These are phyloP conservation scores for Tinea trinotella DNA, from an alignment of 2,888 invertebrate genomes.

Conservation along the genomic window DNA sequence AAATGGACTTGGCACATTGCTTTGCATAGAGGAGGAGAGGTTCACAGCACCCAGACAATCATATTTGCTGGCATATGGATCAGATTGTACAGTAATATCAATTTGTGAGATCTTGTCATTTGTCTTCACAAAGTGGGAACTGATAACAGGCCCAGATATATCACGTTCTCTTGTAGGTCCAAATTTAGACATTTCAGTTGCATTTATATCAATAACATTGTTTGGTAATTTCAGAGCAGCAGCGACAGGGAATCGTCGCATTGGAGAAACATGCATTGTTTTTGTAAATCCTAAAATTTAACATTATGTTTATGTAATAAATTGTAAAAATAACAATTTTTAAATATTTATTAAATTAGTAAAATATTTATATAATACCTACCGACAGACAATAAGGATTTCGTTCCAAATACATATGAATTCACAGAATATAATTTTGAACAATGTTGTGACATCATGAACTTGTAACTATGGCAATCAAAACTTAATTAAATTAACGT, in stretches of 20 bases:
- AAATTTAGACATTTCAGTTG: slow-evolving; percentile 75
- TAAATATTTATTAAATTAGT: too few species aligned
- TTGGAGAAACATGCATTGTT: slow-evolving; percentile 56
- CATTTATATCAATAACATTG: slow-evolving; percentile 76
- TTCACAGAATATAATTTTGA: slow-evolving; percentile 8
- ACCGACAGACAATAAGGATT: neutral
- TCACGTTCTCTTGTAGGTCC: slow-evolving; percentile 77
- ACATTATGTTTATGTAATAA: neutral
- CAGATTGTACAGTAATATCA: slow-evolving; percentile 51
- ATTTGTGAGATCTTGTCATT: slow-evolving; percentile 33
- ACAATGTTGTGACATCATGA: neutral
- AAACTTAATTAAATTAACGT: neutral
- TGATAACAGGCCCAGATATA: slow-evolving; percentile 73
- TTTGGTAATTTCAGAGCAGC: slow-evolving; percentile 71
- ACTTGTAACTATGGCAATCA: neutral
- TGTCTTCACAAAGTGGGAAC: slow-evolving; percentile 52
- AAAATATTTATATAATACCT: slow-evolving; percentile 1
- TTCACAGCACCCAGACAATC: slow-evolving; percentile 78
- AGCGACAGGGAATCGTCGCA: slow-evolving; percentile 65
- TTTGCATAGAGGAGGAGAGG: slow-evolving; percentile 80
- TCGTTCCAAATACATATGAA: slow-evolving; percentile 1
- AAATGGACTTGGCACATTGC: slow-evolving; percentile 80
- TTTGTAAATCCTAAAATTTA: neutral
- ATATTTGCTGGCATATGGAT: slow-evolving; percentile 77
- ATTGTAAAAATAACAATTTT: too few species aligned